Evolutionary conservation across 2,797 vertebrate species (phyloP).

Genomic region (Cynodonichthys magdalenae): DNA sequence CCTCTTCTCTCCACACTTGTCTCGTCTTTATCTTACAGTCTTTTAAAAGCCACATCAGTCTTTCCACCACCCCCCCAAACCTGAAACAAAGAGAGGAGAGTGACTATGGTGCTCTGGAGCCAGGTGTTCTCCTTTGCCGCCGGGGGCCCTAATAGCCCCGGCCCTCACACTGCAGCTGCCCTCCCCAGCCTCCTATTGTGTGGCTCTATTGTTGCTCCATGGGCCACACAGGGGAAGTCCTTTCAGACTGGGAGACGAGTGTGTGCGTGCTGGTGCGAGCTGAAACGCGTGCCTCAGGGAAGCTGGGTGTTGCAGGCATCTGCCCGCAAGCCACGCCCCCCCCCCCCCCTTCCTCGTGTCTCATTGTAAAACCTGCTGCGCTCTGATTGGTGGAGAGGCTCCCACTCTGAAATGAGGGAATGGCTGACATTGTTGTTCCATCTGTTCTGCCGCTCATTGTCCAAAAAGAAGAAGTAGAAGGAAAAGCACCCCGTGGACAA

Average conservation of each 20-base stretch:
- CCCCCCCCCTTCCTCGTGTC: conserved; percentile 20
- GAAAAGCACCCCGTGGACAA: conserved; percentile 4
- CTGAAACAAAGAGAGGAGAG: conserved; percentile 73
- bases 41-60: conserved; percentile 61
- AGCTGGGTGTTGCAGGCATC: conserved; percentile 62
- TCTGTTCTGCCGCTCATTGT: conserved; percentile 82
- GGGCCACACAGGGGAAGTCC: conserved; percentile 75
- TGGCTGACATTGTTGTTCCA: conserved; percentile 81
- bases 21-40: conserved; percentile 46
- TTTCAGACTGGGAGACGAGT: conserved; percentile 58
- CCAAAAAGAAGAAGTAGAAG: conserved; percentile 27
- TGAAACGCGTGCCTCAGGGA: conserved; percentile 71
- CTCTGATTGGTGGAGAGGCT: conserved; percentile 68
- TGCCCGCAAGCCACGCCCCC: conserved; percentile 39
- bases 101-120: conserved; percentile 68
- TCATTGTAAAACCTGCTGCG: conserved; percentile 56
- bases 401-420: conserved; percentile 65
- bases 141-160: conserved; percentile 63
- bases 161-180: conserved; percentile 81
- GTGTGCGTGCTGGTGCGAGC: conserved; percentile 48
- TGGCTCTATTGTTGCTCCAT: conserved; percentile 78
- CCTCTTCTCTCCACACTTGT: conserved; percentile 39
- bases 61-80: conserved; percentile 52
- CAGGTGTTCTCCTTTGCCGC: conserved; percentile 79
- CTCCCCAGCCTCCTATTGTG: conserved; percentile 77